Base-by-base conservation (phyloP, 2,113 vertebrate genomes). In the Pluvialis apricaria region DNA sequence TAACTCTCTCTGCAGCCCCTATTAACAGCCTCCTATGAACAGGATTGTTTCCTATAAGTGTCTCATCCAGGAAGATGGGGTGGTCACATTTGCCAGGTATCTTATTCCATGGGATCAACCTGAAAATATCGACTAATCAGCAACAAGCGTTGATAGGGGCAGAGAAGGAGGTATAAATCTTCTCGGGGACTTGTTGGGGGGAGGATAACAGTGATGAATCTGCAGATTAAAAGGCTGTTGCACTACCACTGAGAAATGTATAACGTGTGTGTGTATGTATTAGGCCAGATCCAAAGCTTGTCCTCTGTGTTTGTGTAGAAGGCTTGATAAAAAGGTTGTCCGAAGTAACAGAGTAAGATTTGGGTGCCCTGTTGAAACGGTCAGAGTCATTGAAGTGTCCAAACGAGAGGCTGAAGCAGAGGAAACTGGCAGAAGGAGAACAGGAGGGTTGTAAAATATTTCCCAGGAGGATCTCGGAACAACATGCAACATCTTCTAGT, bases 1-100 rank as follows among this genome's bases (percentile, higher is more conserved):
- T 95, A 96, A 96, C 22, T 96, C 89, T 94, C 61, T 19, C 86
- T 81, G 32, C 88, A 89, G 71, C 47, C 81, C 80, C 93, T 73
- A 57, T 96, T 96, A 93, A 80, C 81, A 75, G 66, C 72, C 62
- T 90, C 57, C 82, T 42, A 4, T 32, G 49, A 72, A 55, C 29
- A 76, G 88, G n/a, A 69, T 76, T 83, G 65, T 78, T 95, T 94
- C 91, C 91, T 68, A 18, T 42, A 86, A 95, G 71, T 54, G 55
- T 77, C 78, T 97, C 78, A 73, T 85, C 40, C 38, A 62, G 75
- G 87, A 91, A 91, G 45, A 85, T 69, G 66, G 44, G 78, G 61
- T 76, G 73, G 22, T 22, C 91, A 73, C 78, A 31, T 85, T 66
- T 66, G 75, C 84, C 57, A 91, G 54, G 83, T 70, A 5, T 47